A percentile compares a stretch with the other conserved stretches of the same genome.
phyloP scores from a whole-genome alignment of 2,888 invertebrate genomes.

The Drosophila fungiperda region DNA sequence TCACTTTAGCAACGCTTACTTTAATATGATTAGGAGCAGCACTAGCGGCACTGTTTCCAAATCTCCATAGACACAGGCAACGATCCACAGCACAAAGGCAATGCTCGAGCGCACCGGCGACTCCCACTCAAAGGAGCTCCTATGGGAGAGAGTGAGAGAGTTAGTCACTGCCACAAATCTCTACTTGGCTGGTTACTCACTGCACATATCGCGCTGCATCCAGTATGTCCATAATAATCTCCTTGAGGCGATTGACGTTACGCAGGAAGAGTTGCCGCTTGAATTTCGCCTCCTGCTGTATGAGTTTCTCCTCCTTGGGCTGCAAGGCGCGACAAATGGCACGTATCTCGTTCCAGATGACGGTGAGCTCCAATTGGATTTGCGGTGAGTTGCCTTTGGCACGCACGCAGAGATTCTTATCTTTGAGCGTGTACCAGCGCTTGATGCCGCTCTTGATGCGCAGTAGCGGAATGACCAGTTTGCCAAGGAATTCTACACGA shows the following conservation, averaged over 20 bases:
- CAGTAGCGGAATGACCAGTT: conserved; percentile 94
- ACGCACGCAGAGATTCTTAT: conserved; percentile 94
- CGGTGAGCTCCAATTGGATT: conserved; percentile 91
- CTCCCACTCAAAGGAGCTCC: conserved; percentile 99
- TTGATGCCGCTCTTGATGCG: conserved; percentile 95
- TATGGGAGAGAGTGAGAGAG: conserved; percentile 83
- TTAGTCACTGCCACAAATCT: background rate
- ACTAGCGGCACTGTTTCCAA: conserved; percentile 97
- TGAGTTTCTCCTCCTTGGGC: conserved; percentile 97
- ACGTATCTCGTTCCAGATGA: conserved; percentile 95
- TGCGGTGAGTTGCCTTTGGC: conserved; percentile 97
- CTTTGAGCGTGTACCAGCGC: conserved; percentile 98
- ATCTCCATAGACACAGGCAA: conserved; percentile 97
- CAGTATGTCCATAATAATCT: conserved; percentile 94
- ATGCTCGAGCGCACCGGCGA: conserved; percentile 93
- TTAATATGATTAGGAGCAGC: conserved; percentile 91
- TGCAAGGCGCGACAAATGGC: conserved; percentile 97
- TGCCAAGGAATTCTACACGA: conserved; percentile 98
- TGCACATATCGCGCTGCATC: conserved; percentile 96
- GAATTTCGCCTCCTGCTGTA: conserved; percentile 97
- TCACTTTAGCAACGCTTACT: conserved; percentile 84
- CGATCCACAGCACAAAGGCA: conserved; percentile 93
- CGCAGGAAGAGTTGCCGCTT: conserved; percentile 97
- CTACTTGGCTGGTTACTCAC: conserved; percentile 86
- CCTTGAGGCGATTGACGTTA: conserved; percentile 96